These are phyloP conservation scores for Propithecus coquereli DNA, from an alignment of 2,113 vertebrate species.

Conservation along the genomic window DNA sequence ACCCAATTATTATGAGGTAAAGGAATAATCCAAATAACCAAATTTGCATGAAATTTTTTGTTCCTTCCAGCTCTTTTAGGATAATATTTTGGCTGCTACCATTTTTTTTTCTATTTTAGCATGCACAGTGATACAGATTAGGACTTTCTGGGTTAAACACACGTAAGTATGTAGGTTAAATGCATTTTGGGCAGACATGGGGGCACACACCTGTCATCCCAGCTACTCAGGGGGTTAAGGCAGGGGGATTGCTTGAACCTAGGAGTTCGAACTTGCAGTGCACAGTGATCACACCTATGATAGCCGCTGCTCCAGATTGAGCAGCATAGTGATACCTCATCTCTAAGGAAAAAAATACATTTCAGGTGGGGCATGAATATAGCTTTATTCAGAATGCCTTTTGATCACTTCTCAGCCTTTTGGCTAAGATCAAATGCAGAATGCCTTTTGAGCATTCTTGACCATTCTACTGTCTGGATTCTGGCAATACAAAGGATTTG, in stretches of 20 bases:
- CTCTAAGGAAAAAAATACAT: background rate
- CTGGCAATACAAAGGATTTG: background rate
- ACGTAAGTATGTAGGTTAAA: background rate
- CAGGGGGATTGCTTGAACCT: background rate
- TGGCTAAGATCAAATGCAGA: background rate
- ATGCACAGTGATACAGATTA: background rate
- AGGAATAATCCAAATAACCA: background rate
- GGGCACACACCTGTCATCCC: background rate
- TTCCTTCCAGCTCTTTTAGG: background rate
- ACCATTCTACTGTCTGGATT: background rate
- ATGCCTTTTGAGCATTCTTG: background rate
- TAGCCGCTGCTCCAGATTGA: background rate
- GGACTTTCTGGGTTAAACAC: background rate
- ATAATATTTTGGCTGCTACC: background rate
- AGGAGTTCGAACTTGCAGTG: background rate
- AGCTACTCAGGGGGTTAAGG: background rate
- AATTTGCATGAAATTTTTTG: background rate
- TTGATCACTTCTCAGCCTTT: background rate
- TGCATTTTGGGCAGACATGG: background rate
- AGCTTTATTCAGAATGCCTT: conserved; percentile 2
- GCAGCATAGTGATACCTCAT: background rate
- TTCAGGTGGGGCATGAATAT: background rate
- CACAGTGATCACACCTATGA: background rate
- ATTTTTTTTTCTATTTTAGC: background rate
- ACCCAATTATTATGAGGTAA: background rate